Evolutionary conservation across 2,113 vertebrate genomes (phyloP).

Genomic region (Stegostoma tigrinum): DNA sequence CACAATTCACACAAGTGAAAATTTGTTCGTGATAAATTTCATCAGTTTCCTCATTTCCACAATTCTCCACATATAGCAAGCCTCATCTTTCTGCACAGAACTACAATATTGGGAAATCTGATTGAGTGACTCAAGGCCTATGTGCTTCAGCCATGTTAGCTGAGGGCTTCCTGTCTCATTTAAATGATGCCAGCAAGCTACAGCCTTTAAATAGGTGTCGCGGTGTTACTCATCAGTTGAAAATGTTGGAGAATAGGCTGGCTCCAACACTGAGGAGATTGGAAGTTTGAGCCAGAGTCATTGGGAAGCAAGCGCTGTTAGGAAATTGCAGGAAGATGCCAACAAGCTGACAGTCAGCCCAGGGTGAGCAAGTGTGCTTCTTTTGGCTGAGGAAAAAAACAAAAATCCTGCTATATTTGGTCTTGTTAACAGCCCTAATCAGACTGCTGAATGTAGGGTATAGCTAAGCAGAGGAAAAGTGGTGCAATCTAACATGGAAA

Average conservation of each 20-base stretch:
- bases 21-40: not conserved
- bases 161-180: not conserved
- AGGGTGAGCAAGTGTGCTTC: not conserved
- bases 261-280: not conserved
- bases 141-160: not conserved
- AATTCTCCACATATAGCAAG: not conserved
- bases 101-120: not conserved
- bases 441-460: not conserved
- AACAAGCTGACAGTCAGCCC: not conserved
- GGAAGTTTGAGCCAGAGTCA: not conserved
- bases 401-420: not conserved
- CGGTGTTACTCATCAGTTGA: not conserved
- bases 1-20: conserved; percentile 6
- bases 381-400: not conserved
- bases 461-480: not conserved
- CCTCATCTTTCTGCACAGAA: not conserved
- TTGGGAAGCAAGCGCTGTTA: not conserved
- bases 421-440: not conserved
- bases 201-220: not conserved
- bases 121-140: not conserved
- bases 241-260: not conserved
- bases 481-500: not conserved
- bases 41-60: not conserved
- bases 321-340: not conserved
- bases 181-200: not conserved